Percentiles rank a stretch among this genome's conserved stretches.
Evolutionary conservation across 2,113 vertebrate genomes (phyloP).

Genomic region (Oreochromis aureus): DNA sequence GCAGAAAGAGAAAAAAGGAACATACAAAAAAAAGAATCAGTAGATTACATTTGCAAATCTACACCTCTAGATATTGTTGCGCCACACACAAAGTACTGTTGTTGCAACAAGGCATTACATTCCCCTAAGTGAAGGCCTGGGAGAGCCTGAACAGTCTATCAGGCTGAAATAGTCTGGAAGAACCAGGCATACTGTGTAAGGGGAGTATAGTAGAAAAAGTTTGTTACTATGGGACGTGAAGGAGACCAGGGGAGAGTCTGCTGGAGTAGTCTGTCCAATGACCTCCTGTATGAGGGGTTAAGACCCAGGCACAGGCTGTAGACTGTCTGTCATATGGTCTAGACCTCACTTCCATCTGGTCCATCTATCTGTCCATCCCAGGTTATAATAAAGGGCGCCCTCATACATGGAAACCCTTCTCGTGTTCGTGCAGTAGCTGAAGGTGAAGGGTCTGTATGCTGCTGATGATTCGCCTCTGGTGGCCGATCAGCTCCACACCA

Average conservation of each 20-base stretch:
- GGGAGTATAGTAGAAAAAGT: conserved; percentile 51
- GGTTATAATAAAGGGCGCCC: conserved; percentile 48
- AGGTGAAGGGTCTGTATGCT: conserved; percentile 93
- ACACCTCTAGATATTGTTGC: conserved; percentile 79
- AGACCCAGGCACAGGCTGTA: conserved; percentile 84
- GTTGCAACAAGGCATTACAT: conserved; percentile 73
- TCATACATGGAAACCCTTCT: conserved; percentile 98
- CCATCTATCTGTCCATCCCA: conserved; percentile 25
- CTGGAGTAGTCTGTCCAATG: conserved; percentile 19
- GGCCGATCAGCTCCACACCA: conserved; percentile 91
- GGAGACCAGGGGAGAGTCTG: conserved; percentile 35
- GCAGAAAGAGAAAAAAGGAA: conserved; percentile 34
- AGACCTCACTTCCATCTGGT: conserved; percentile 49
- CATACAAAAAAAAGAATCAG: conserved; percentile 47
- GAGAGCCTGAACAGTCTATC: conserved; percentile 47
- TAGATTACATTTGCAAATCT: conserved; percentile 77
- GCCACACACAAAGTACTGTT: conserved; percentile 54
- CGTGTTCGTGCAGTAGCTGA: conserved; percentile 93
- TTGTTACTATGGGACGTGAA: conserved; percentile 25
- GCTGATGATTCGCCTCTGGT: conserved; percentile 96
- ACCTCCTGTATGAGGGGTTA: conserved; percentile 59
- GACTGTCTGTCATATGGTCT: conserved; percentile 55
- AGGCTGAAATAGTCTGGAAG: conserved; percentile 42
- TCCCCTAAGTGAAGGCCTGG: conserved; percentile 56
- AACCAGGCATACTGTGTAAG: conserved; percentile 31